Evolutionary conservation across 2,888 invertebrate genomes (phyloP).

Genomic region (Poecilobothrus nobilitatus): DNA sequence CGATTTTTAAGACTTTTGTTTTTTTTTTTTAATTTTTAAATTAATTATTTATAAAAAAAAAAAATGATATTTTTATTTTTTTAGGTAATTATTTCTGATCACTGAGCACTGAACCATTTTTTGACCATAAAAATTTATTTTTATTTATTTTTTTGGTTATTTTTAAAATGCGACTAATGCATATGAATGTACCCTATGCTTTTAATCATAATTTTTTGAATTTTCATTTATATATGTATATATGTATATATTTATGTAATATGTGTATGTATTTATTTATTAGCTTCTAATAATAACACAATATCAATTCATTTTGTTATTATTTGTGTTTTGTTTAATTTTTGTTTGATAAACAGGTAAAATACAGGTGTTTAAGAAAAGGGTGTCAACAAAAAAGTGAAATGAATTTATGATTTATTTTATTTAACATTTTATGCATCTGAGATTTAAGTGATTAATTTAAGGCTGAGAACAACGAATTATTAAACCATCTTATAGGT

Average conservation of each 20-base stretch:
- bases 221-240: neutral
- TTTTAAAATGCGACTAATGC: neutral
- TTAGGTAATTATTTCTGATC: constrained; percentile 1
- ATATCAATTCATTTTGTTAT: neutral
- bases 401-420: too few species aligned
- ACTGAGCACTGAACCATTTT: neutral
- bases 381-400: too few species aligned
- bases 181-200: neutral
- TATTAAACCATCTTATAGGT: too few species aligned
- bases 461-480: too few species aligned
- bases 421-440: too few species aligned
- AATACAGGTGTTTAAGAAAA: too few species aligned
- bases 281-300: neutral
- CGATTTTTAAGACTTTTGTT: neutral
- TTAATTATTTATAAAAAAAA: neutral
- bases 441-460: too few species aligned
- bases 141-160: neutral
- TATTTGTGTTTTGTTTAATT: too few species aligned
- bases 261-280: neutral
- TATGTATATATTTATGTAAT: neutral
- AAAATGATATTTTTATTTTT: neutral
- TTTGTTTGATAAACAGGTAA: too few species aligned
- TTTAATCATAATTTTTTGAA: neutral
- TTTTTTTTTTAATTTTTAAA: neutral
- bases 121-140: neutral